These are phyloP conservation scores for Steatornis caripensis DNA, from an alignment of 2,113 vertebrate genomes.

Conservation along the genomic window DNA sequence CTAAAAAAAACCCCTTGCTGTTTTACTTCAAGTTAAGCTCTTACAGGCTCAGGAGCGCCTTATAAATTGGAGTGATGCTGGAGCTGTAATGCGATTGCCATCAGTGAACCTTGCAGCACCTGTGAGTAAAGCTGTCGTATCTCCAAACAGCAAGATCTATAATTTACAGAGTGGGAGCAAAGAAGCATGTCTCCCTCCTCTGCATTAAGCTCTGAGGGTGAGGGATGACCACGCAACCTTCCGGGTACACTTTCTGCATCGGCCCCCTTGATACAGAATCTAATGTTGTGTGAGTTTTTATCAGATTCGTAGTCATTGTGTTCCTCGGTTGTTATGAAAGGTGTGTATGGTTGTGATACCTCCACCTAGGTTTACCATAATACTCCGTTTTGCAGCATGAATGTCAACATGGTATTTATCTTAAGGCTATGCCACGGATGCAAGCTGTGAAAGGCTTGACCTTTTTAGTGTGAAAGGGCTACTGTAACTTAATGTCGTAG, in stretches of 20 bases:
- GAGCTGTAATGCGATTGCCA: background rate
- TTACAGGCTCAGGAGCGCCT: background rate
- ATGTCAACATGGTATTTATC: background rate
- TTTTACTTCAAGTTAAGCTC: background rate
- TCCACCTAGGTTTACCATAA: background rate
- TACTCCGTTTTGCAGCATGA: background rate
- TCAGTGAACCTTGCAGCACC: background rate
- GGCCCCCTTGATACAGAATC: background rate
- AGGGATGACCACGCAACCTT: accelerated
- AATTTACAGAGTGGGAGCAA: accelerated
- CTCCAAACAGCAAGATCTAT: background rate
- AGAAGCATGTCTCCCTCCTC: accelerated
- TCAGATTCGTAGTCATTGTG: accelerated
- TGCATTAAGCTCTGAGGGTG: background rate
- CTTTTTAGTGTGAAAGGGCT: background rate
- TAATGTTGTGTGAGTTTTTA: accelerated
- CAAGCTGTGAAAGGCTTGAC: background rate
- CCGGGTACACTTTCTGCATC: accelerated
- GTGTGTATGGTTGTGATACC: accelerated
- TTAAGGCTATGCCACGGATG: background rate
- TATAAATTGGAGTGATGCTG: background rate
- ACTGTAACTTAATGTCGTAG: background rate
- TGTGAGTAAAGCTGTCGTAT: background rate
- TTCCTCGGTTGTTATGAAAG: accelerated
- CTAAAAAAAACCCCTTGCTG: background rate